Base-by-base conservation (phyloP, 1,140 invertebrate genomes). In the Zaprionus camerounensis region DNA sequence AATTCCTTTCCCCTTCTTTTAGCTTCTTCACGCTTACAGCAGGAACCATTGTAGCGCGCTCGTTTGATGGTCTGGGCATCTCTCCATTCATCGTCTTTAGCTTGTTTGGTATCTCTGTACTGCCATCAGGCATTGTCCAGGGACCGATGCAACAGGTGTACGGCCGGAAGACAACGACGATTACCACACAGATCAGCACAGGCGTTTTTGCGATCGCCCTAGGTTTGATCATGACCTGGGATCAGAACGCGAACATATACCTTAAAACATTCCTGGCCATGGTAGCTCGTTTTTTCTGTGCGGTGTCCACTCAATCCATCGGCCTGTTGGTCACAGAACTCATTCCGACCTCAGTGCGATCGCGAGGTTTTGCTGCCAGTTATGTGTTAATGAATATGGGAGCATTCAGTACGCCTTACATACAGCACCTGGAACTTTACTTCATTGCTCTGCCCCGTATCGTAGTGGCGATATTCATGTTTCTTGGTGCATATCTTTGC, bases 271-370 rank as follows among this genome's bases (percentile, higher is more conserved):
- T 7, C 0, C n/a, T 44, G n/a, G 41, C 41, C n/a, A 7, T 44
- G 41, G 2, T 9, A 9, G 6, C 6, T 44, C 41, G 41, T 1
- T 44, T 44, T 17, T 3, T 7, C 7, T 44, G n/a, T 7, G n/a
- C 41, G 94, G 94, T 20, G 94, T 95, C 38, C 20, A 51, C 13
- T 95, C 95, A 46, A 94, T 95, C 95, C 5, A 87, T 94, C 76
- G 83, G 95, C 38, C 94, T 94, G 64, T 96, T 95, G 84, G 94
- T 95, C 31, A 94, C 95, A 0, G 95, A 96, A 78, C 85, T 95
- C 24, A 94, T 95, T 36, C 95, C 95, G 1, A 96, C 95, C 0
- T 93, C 94, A 9, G 94, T 96, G 3, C 92, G 95, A 36, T 94
- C 93, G 9, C 94, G 94, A 83, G 94, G 94, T 12, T 93, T 95